phyloP scores from a whole-genome alignment of 2,888 invertebrate genomes.

The Girardia tigrina region DNA sequence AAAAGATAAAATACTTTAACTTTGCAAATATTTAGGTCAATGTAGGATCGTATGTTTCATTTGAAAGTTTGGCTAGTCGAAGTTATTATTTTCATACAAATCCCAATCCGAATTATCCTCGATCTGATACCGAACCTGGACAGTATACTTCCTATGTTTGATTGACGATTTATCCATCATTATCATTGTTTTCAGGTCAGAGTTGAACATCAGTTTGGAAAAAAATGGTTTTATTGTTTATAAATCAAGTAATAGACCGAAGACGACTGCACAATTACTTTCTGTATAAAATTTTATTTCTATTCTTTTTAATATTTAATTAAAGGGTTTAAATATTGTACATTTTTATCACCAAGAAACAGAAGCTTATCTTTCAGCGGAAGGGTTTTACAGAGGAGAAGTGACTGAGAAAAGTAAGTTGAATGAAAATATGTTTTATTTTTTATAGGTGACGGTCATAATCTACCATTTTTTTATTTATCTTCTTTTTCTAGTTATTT shows the following conservation, averaged over 20 bases:
- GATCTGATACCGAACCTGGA: neutral
- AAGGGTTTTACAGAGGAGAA: conserved; percentile 28
- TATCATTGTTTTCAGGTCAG: conserved; percentile 3
- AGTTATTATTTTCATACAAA: conserved; percentile 12
- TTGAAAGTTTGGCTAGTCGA: conserved; percentile 14
- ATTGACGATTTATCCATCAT: neutral
- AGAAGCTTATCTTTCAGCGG: conserved; percentile 32
- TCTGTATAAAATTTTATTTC: neutral
- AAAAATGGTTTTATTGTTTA: conserved; percentile 32
- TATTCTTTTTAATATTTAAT: neutral
- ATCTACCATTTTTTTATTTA: too few relatives aligned
- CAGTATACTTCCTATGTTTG: neutral
- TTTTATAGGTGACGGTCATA: too few relatives aligned
- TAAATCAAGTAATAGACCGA: neutral
- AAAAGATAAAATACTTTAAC: neutral
- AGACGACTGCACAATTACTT: neutral
- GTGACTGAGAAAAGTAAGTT: neutral
- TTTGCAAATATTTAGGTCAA: neutral
- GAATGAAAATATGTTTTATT: too few relatives aligned
- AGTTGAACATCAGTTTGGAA: conserved; percentile 29
- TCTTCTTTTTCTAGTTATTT: too few relatives aligned
- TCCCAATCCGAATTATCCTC: neutral
- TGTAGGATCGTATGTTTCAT: neutral
- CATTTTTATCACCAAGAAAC: conserved; percentile 34
- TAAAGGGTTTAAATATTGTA: conserved; percentile 29